A percentile compares a stretch with the other conserved stretches of the same genome.
Evolutionary conservation across 1,140 invertebrate species (phyloP).

Genomic region (Stegodyphus dumicola): DNA sequence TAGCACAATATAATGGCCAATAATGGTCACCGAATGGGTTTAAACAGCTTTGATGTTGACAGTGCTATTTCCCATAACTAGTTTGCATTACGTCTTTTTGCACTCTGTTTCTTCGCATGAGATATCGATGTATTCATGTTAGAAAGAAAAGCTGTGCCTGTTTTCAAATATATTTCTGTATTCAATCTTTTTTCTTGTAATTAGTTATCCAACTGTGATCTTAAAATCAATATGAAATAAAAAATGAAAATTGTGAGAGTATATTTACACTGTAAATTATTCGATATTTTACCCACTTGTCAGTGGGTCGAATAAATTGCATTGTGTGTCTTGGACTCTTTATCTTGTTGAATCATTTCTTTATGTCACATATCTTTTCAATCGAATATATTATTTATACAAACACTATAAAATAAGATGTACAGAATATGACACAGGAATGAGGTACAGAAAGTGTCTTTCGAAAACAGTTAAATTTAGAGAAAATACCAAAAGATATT

Average conservation of each 20-base stretch:
- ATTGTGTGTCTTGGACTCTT: constrained; percentile 52
- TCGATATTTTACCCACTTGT: constrained; percentile 55
- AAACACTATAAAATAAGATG: no score
- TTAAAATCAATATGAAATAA: constrained; percentile 33
- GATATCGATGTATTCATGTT: constrained; percentile 38
- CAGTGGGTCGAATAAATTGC: constrained; percentile 52
- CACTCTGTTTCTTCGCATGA: constrained; percentile 30
- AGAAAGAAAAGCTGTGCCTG: constrained; percentile 30
- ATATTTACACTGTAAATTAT: constrained; percentile 60
- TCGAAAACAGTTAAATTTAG: no score
- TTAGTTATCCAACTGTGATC: constrained; percentile 55
- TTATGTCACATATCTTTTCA: no score
- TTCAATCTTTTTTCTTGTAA: constrained; percentile 39
- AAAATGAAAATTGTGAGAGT: constrained; percentile 48
- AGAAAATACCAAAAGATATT: no score
- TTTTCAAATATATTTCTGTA: constrained; percentile 35
- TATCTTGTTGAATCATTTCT: neutral
- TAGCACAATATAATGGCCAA: constrained; percentile 33
- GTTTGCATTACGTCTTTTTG: constrained; percentile 26
- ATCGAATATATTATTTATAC: no score
- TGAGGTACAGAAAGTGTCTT: no score
- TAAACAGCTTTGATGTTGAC: constrained; percentile 48
- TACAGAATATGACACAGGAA: no score
- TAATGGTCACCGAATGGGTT: constrained; percentile 59
- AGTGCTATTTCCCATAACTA: constrained; percentile 20